Percentiles rank a stretch among this genome's conserved stretches.
phyloP scores from a whole-genome alignment of 2,888 invertebrate genomes.

The Eristalis pertinax region DNA sequence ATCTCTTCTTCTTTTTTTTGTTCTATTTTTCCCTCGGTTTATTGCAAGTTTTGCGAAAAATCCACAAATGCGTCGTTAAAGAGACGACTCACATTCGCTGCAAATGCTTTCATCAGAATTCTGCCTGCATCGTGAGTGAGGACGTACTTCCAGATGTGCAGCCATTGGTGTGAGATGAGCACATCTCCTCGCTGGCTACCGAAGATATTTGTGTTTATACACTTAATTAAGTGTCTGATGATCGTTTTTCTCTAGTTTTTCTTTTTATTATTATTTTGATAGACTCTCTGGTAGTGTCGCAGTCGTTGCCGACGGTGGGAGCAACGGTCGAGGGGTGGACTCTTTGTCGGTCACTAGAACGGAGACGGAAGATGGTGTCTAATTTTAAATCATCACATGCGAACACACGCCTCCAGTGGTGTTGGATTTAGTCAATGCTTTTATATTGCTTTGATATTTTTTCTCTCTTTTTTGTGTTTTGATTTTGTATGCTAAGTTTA shows the following conservation, averaged over 20 bases:
- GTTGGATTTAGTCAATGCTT: constrained; percentile 12
- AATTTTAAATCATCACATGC: constrained; percentile 32
- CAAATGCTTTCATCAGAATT: constrained; percentile 15
- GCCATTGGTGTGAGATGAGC: not conserved
- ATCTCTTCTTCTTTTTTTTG: not conserved
- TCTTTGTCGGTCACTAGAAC: constrained; percentile 34
- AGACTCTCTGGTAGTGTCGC: constrained; percentile 39
- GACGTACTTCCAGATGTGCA: constrained; percentile 22
- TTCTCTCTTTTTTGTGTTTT: constrained; percentile 4
- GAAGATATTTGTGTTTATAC: constrained; percentile 46
- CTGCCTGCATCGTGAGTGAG: not conserved
- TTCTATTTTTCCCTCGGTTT: constrained; percentile 33
- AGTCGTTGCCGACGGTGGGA: not conserved
- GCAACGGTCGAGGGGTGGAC: not conserved
- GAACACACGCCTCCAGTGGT: constrained; percentile 25
- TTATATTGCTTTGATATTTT: not conserved
- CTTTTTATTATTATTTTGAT: constrained; percentile 17
- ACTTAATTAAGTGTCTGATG: constrained; percentile 57
- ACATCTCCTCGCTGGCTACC: not conserved
- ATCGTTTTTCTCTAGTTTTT: constrained; percentile 45
- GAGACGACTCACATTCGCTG: not conserved
- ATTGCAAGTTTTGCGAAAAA: constrained; percentile 48
- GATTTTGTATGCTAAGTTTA: not conserved
- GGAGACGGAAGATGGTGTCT: constrained; percentile 28
- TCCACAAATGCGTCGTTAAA: constrained; percentile 38